These are phyloP conservation scores for Gymnothorax reevesii DNA, from an alignment of 2,797 vertebrate genomes.

Conservation along the genomic window DNA sequence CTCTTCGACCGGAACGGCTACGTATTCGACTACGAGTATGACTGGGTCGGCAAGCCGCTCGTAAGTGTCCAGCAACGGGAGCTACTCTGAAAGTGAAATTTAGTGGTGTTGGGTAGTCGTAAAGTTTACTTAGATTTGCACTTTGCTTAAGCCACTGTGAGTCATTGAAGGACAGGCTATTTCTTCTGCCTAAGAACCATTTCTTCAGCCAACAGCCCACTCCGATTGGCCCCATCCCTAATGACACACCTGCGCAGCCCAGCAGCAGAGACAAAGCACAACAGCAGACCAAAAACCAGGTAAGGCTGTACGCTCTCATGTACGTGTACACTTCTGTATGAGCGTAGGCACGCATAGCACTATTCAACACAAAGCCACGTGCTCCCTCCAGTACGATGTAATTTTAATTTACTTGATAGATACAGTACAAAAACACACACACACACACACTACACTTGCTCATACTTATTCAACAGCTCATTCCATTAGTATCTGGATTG, in stretches of 20 bases:
- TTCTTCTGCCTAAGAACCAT: rapidly evolving
- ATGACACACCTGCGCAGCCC: conserved; percentile 79
- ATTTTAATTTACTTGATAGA: background rate
- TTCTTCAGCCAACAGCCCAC: conserved; percentile 77
- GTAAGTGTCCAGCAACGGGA: conserved; percentile 56
- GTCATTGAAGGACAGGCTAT: background rate
- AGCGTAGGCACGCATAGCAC: background rate
- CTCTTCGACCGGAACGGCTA: conserved; percentile 84
- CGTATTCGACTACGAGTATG: conserved; percentile 83
- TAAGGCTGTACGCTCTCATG: conserved; percentile 50
- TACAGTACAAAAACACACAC: too few relatives aligned
- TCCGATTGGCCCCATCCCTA: conserved; percentile 85
- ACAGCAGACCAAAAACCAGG: conserved; percentile 92
- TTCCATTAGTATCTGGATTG: too few relatives aligned
- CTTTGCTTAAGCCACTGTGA: background rate
- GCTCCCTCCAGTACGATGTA: background rate
- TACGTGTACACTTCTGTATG: background rate
- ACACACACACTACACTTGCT: background rate
- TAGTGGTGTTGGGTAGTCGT: background rate
- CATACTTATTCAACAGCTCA: background rate
- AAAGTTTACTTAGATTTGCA: background rate
- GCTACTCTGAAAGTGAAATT: background rate
- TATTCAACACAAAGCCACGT: too few relatives aligned
- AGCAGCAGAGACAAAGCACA: conserved; percentile 85
- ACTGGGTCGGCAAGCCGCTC: conserved; percentile 78